Conservation (phyloP, 2,888 invertebrate species). For the Ctena decussata region DNA sequence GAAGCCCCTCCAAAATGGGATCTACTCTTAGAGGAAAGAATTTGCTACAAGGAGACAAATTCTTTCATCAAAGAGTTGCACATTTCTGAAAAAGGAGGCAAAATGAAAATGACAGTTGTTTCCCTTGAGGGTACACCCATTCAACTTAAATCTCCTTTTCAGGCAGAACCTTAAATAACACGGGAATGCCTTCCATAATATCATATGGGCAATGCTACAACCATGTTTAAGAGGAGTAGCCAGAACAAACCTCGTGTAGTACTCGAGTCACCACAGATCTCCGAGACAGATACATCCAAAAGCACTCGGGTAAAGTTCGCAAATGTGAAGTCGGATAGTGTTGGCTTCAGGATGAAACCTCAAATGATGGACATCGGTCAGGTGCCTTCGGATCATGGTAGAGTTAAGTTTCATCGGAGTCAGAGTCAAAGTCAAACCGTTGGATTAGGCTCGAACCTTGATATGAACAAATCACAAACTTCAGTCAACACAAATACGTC, state of each 20-base stretch:
- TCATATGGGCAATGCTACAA: conserved; percentile 52
- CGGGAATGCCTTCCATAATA: background rate
- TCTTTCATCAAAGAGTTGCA: too few species aligned
- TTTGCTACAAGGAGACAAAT: too few species aligned
- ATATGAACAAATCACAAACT: conserved; percentile 45
- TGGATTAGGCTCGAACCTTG: conserved; percentile 17
- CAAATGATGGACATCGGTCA: conserved; percentile 68
- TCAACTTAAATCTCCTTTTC: too few species aligned
- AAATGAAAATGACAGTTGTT: too few species aligned
- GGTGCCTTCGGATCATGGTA: conserved; percentile 48
- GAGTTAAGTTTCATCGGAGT: conserved; percentile 39
- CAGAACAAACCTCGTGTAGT: conserved; percentile 58
- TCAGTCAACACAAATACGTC: conserved; percentile 53
- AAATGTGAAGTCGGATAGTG: conserved; percentile 41
- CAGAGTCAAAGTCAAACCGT: conserved; percentile 31
- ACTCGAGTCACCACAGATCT: conserved; percentile 56
- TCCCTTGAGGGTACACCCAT: too few species aligned
- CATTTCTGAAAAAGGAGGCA: too few species aligned
- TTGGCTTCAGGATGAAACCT: conserved; percentile 53
- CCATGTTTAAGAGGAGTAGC: conserved; percentile 14
- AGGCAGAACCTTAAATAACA: background rate
- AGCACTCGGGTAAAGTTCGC: conserved; percentile 61
- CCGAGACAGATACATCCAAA: conserved; percentile 42
- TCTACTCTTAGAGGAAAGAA: too few species aligned
- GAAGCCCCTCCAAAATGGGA: too few species aligned